Evolutionary conservation across 2,888 invertebrate species (phyloP), one percentile per base, ranked within the genome.

Genomic region (Carcina quercana): DNA sequence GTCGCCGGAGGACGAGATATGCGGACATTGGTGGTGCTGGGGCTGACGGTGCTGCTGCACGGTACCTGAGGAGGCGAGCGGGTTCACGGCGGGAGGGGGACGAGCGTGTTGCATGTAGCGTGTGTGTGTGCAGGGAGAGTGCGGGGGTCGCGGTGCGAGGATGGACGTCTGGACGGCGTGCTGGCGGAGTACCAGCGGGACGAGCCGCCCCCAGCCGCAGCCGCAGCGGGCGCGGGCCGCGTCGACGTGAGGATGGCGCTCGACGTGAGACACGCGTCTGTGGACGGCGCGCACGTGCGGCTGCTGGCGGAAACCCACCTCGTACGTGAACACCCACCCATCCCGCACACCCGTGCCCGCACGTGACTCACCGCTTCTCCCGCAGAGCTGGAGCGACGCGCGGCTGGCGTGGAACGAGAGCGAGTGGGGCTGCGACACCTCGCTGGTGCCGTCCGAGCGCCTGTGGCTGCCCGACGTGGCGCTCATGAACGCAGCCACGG

Each of bases 391-490:
- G 94, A 67, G 61, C 24, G 94, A 94, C 57, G 86, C 87, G n/a
- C 89, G 91, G 34, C 68, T 93, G 3, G 74, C 80, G 30, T 94
- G 94, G 94, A 89, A 92, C 55, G 64, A 85, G 0, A 71, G 78
- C 2, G 86, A 88, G 13, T 92, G 91, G 46, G 89, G 87, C 15
- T 78, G 93, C 30, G 73, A 72, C 12, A 64, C 68, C 24, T 67
- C 90, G 21, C 86, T 90, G 57, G 74, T 91, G 51, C 86, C 88
- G 5, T 88, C 88, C 36, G 89, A 89, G 62, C 91, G 92, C 58
- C 82, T 94, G 46, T 95, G 94, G 92, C 87, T 87, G 63, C 94
- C 93, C 3, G 93, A 92, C 65, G 78, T 93, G 37, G 86, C 86
- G 40, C 79, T 92, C 8, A 88, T 90, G 47, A 93, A 93, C 70